Conservation (phyloP, 2,888 invertebrate genomes). For the Aleiodes testaceus region DNA sequence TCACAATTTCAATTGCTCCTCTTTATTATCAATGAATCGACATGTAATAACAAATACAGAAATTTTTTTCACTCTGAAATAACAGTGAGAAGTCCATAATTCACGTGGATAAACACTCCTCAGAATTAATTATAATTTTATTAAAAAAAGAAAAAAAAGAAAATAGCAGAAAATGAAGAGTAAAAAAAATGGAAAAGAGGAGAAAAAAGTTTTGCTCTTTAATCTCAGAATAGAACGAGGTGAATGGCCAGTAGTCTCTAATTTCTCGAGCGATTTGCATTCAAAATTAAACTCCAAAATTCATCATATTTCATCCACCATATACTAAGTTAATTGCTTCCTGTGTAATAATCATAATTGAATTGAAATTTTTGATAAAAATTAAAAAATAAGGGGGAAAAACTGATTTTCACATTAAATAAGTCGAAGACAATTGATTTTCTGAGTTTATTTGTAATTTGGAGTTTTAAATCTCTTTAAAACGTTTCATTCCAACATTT, state of each 20-base stretch:
- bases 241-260: constrained; percentile 12
- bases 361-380: not conserved
- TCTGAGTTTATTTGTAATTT: constrained; percentile 19
- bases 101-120: not conserved
- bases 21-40: not conserved
- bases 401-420: not conserved
- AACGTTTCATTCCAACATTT: constrained; percentile 37
- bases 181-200: not conserved
- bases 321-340: not conserved
- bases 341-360: not conserved
- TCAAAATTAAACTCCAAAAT: not conserved
- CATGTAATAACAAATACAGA: not conserved
- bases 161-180: not conserved
- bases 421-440: constrained; percentile 11
- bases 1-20: not conserved
- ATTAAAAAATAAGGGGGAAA: not conserved
- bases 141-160: not conserved
- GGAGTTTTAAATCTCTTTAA: constrained; percentile 16
- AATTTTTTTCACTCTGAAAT: not conserved
- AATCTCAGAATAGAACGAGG: constrained; percentile 20
- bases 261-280: constrained; percentile 6
- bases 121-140: constrained; percentile 2
- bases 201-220: not conserved
- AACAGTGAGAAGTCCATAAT: not conserved
- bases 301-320: not conserved